Evolutionary conservation across 2,797 vertebrate species (phyloP), one percentile per base, ranked within the genome.

Genomic region (Arvicola amphibius): DNA sequence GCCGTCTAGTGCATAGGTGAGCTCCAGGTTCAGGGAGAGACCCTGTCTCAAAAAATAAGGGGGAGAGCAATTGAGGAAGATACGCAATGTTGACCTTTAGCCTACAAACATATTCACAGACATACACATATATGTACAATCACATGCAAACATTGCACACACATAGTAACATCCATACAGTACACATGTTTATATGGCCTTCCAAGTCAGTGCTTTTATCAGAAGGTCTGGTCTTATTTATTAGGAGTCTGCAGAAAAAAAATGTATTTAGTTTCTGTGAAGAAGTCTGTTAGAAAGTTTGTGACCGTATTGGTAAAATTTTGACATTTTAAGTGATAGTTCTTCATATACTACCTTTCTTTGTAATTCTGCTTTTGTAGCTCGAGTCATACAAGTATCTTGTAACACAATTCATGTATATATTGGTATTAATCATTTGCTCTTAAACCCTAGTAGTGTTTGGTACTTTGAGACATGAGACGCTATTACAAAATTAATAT

Each of bases 221-320:
- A 93, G 17, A 25, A 67, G 43, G 61, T 77, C 10, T 76, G 40
- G 21, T 92, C 61, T 79, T 93, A 79, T 51, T 88, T 81, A 5
- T 78, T 78, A 88, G 65, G 40, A 32, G 32, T 92, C 32, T 29
- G 25, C 40, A 43, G 48, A 23, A 59, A 16, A 40, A 65, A 48
- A 85, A 76, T 77, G 9, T 51, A 40, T 78, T 94, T 92, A 61
- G 86, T 43, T 95, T 96, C 59, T 79, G 32, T 93, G 91, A 91
- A 93, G 85, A 95, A 91, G n/a, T 53, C 17, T 79, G 19, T 84
- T 94, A 77, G 46, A 56, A 87, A 77, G 2, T 87, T 89, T 53
- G 48, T 51, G n/a, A 34, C 81, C n/a, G 19, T 71, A 37, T 27
- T 71, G 84, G 34, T 27, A 51, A 81, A 88, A 90, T 25, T 48